Base-by-base conservation (phyloP, 2,113 vertebrate species). In the Dipodomys stephensi region DNA sequence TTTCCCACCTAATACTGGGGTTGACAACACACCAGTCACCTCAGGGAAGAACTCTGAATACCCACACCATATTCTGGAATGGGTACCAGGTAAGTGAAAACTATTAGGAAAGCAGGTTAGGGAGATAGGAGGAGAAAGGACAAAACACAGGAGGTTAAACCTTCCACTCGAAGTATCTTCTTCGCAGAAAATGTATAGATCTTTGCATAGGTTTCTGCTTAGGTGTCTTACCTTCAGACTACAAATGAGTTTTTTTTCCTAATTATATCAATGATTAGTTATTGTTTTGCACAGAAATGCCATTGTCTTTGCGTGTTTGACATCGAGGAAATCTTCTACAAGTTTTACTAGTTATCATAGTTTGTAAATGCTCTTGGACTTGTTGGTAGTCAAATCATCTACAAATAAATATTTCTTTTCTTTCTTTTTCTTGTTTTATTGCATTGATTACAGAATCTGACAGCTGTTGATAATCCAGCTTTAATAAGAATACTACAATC, bases 401-500 rank as follows among this genome's bases (percentile, higher is more conserved):
- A 57, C 39, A 93, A 69, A 92, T 46, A 86, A 87, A 53, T 27
- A 53, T 57, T 18, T 57, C 15, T 13, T 57, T 57, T 57, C 84
- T 53, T 80, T 74, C 12, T 53, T 93, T 90, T 81, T 76, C 67
- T 91, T 74, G 6, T 57, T 91, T 93, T 71, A 80, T 65, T 77
- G 28, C 35, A 53, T 62, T 86, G 35, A 69, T 35, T 77, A 27
- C 57, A 84, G 27, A 94, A 74, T 46, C n/a, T 44, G 35, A 44
- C 6, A 9, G 73, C 35, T 44, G 12, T 19, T 39, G 3, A 65
- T 85, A 60, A 39, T 78, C 53, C 44, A 82, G 1, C 65, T 88
- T 30, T 85, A 73, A 19, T 74, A 49, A 13, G 22, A 77, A 72
- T 88, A 19, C 22, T 67, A 28, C 30, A 84, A 49, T 23, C 30